Conservation (phyloP, 2,797 vertebrate genomes). For the Diceros bicornis region DNA sequence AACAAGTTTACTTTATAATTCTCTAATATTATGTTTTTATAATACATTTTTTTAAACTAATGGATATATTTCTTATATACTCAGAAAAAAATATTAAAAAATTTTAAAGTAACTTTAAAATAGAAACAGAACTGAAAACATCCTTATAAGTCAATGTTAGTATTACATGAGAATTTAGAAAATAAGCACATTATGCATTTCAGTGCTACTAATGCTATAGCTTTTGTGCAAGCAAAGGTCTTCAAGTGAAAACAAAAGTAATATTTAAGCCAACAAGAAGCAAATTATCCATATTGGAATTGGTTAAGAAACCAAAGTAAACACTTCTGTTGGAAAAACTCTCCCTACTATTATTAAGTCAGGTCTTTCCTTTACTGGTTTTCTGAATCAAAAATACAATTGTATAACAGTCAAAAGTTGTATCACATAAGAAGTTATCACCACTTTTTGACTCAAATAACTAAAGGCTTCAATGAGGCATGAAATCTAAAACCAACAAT, state of each 20-base stretch:
- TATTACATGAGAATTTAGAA: not conserved
- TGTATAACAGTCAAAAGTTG: not conserved
- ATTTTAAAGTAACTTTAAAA: slow-evolving; percentile 41
- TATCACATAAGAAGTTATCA: slow-evolving; percentile 37
- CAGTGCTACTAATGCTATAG: not conserved
- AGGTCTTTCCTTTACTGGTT: not conserved
- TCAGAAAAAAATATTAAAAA: not conserved
- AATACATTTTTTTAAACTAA: not conserved
- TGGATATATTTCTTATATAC: not conserved
- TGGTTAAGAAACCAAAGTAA: not conserved
- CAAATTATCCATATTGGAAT: not conserved
- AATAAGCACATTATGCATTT: not conserved
- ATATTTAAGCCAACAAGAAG: not conserved
- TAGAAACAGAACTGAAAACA: slow-evolving; percentile 50
- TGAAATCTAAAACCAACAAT: slow-evolving; percentile 71
- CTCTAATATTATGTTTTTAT: not conserved
- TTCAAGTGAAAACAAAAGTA: slow-evolving; percentile 56
- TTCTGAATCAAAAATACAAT: not conserved
- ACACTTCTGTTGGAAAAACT: not conserved
- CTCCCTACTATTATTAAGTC: not conserved
- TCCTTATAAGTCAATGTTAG: not conserved
- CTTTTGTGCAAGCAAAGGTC: slow-evolving; percentile 16
- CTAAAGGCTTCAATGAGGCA: slow-evolving; percentile 53
- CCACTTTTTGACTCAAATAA: slow-evolving; percentile 43
- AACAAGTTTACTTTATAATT: not conserved